phyloP scores from a whole-genome alignment of 2,113 vertebrate species.

The Poecilia latipinna region DNA sequence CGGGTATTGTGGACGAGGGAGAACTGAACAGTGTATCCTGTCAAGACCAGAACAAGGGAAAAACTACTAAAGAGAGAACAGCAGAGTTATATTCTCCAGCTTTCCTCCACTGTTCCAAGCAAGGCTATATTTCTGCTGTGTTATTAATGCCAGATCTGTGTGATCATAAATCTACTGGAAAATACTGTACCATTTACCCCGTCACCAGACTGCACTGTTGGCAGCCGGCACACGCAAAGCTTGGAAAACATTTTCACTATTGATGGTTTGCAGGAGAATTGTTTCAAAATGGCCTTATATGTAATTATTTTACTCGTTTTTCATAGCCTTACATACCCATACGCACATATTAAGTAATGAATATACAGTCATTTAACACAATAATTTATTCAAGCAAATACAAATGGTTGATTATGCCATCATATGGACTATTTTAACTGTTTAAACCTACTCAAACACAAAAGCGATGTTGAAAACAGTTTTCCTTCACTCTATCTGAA shows the following conservation, averaged over 20 bases:
- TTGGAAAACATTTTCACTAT: slow-evolving; percentile 20
- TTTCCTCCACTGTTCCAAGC: background rate
- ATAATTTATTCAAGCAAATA: background rate
- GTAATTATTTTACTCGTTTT: background rate
- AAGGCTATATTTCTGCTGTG: slow-evolving; percentile 20
- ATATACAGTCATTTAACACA: background rate
- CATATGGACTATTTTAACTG: slow-evolving; percentile 2
- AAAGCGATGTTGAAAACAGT: slow-evolving; percentile 6
- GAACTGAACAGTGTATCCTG: background rate
- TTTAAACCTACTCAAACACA: slow-evolving; percentile 6
- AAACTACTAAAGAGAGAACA: background rate
- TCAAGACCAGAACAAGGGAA: slow-evolving; percentile 1
- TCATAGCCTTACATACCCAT: slow-evolving; percentile 7
- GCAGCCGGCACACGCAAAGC: slow-evolving; percentile 29
- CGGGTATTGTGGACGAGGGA: background rate
- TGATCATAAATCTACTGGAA: slow-evolving; percentile 50
- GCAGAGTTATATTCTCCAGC: slow-evolving; percentile 12
- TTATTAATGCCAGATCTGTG: slow-evolving; percentile 47
- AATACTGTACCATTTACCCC: slow-evolving; percentile 33
- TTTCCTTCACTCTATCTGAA: slow-evolving; percentile 4
- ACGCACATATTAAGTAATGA: background rate
- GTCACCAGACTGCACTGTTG: slow-evolving; percentile 24
- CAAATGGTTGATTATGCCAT: background rate
- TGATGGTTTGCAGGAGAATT: slow-evolving; percentile 26
- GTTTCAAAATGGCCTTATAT: slow-evolving; percentile 17